Conservation (phyloP, 30 jellyfish, hydroid and myxozoan genomes). For the Pelagia noctiluca region DNA sequence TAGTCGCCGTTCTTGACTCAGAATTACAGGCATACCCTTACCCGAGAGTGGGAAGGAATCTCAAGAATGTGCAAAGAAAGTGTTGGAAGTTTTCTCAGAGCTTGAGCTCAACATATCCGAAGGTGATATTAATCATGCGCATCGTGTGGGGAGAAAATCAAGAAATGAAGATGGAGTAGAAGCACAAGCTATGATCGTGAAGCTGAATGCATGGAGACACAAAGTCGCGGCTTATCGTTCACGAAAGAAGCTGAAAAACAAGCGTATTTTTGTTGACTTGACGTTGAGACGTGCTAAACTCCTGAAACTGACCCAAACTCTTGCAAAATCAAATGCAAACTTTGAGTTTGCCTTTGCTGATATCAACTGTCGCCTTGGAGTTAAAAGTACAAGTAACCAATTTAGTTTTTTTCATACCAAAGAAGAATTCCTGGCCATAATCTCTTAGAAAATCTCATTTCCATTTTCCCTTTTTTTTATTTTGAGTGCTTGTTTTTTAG, state of each 20-base stretch:
- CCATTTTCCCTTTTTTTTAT: too few relatives aligned
- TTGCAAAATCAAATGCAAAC: background rate
- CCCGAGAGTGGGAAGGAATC: constrained; percentile 51
- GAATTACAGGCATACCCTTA: constrained; percentile 39
- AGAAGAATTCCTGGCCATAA: too few relatives aligned
- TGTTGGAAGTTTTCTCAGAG: constrained; percentile 26
- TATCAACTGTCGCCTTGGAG: background rate
- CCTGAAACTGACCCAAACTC: background rate
- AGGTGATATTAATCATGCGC: constrained; percentile 29
- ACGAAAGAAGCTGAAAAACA: background rate
- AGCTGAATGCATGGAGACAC: constrained; percentile 9
- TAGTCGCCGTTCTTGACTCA: constrained; percentile 58
- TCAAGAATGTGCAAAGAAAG: constrained; percentile 39
- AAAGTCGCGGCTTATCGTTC: background rate
- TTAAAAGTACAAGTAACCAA: background rate
- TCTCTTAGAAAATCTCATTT: too few relatives aligned
- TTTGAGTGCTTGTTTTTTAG: too few relatives aligned
- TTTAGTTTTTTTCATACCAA: too few relatives aligned
- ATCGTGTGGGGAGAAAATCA: background rate
- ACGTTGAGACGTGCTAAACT: background rate
- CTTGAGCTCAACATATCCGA: constrained; percentile 24
- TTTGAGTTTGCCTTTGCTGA: background rate
- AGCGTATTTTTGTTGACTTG: background rate
- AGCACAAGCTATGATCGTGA: constrained; percentile 19
- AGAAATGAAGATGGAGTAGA: background rate